Percentiles rank a stretch among this genome's conserved stretches.
Evolutionary conservation across 2,888 invertebrate genomes (phyloP).

Genomic region (Sabatieria punctata): DNA sequence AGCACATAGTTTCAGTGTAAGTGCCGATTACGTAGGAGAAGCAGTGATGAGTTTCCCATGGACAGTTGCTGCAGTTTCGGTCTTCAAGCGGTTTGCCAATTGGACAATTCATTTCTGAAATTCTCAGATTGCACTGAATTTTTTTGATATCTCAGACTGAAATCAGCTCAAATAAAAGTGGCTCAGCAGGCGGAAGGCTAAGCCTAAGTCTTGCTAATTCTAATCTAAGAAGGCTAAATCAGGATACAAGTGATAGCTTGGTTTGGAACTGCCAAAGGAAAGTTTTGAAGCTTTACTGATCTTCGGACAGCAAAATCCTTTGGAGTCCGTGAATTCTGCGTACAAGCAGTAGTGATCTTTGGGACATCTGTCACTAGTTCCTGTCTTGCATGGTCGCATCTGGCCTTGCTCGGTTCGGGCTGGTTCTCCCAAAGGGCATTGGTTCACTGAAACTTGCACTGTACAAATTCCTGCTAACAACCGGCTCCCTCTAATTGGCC

Average conservation of each 20-base stretch:
- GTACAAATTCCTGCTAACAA: no score
- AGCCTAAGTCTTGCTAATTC: no score
- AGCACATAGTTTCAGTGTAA: conserved; percentile 13
- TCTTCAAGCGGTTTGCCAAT: conserved; percentile 11
- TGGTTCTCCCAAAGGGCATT: conserved; percentile 12
- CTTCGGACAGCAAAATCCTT: conserved; percentile 12
- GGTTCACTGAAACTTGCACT: conserved; percentile 7
- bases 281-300: no score
- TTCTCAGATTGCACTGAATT: neutral
- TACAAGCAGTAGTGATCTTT: conserved; percentile 11
- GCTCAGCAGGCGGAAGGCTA: no score
- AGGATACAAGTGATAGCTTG: no score
- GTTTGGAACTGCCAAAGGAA: no score
- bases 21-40: conserved; percentile 13
- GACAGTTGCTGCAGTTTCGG: conserved; percentile 12
- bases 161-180: no score
- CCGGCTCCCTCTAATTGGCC: no score
- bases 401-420: conserved; percentile 5
- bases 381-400: conserved; percentile 5
- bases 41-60: conserved; percentile 15
- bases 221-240: no score
- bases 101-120: conserved; percentile 12
- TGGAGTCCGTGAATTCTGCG: conserved; percentile 8
- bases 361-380: conserved; percentile 7
- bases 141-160: neutral